Conservation (phyloP, 1,140 invertebrate species). For the Drosophila pallidifrons region DNA sequence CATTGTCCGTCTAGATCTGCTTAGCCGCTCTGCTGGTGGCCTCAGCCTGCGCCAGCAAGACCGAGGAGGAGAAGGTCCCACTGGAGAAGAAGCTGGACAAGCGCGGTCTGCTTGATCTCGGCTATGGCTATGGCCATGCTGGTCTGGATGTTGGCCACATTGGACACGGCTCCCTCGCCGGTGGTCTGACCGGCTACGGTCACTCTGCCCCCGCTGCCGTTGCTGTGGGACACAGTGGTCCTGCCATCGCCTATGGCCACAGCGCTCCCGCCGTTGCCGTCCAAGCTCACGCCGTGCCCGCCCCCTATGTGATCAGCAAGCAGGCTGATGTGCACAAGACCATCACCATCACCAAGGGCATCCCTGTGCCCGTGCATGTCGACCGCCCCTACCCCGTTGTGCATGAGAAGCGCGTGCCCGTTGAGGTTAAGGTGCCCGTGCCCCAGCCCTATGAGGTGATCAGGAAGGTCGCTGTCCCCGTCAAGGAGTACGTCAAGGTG, state of each 20-base stretch:
- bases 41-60: constrained; percentile 86
- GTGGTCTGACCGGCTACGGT: constrained; percentile 78
- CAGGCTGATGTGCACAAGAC: constrained; percentile 89
- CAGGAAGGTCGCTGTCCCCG: constrained; percentile 88
- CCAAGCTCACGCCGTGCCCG: constrained; percentile 59
- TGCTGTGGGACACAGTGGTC: constrained; percentile 62
- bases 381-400: constrained; percentile 87
- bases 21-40: constrained; percentile 90
- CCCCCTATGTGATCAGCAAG: constrained; percentile 85
- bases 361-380: constrained; percentile 88
- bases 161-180: constrained; percentile 87
- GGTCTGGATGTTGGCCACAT: constrained; percentile 88
- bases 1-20: constrained; percentile 87
- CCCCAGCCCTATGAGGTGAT: constrained; percentile 89
- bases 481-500: constrained; percentile 89
- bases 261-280: constrained; percentile 57
- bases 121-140: constrained; percentile 87
- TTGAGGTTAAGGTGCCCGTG: constrained; percentile 88
- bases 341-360: constrained; percentile 90
- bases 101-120: constrained; percentile 87
- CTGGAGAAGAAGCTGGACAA: constrained; percentile 87
- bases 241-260: constrained; percentile 46
- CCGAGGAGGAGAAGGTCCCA: constrained; percentile 86
- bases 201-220: constrained; percentile 66
- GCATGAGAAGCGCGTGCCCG: constrained; percentile 88